Conservation (phyloP, 2,888 invertebrate genomes). For the Drosophila paracracens region DNA sequence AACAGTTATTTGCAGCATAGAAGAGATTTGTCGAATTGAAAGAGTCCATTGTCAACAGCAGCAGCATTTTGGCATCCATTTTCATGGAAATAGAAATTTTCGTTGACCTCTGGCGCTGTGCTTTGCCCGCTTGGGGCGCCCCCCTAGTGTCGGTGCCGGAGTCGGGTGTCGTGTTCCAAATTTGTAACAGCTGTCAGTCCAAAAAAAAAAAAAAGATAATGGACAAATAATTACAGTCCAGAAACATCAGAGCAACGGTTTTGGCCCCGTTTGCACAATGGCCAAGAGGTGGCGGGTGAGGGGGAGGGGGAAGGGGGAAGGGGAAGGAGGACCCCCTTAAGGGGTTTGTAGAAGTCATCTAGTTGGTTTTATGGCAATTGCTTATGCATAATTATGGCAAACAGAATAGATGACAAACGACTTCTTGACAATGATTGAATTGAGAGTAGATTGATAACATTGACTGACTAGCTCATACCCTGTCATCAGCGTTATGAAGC, state of each 20-base stretch:
- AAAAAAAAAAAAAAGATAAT: slow-evolving; percentile 49
- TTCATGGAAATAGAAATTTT: slow-evolving; percentile 37
- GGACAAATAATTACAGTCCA: slow-evolving; percentile 71
- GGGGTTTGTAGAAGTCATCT: slow-evolving; percentile 14
- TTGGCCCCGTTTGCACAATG: slow-evolving; percentile 50
- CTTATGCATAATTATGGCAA: slow-evolving; percentile 53
- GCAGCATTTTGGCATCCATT: slow-evolving; percentile 34
- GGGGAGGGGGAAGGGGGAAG: background rate
- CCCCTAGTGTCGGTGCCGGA: slow-evolving; percentile 6
- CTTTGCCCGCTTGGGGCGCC: slow-evolving; percentile 38
- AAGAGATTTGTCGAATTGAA: slow-evolving; percentile 26
- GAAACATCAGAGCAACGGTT: slow-evolving; percentile 49
- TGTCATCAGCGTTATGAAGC: background rate
- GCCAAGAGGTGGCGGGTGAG: background rate
- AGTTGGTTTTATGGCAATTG: slow-evolving; percentile 64
- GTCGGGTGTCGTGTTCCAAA: slow-evolving; percentile 64
- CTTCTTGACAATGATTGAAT: slow-evolving; percentile 20
- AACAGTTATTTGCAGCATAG: slow-evolving; percentile 11
- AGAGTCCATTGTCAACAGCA: slow-evolving; percentile 40
- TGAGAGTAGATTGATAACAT: background rate
- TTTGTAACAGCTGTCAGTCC: slow-evolving; percentile 58
- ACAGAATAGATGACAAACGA: slow-evolving; percentile 39
- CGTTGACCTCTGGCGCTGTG: slow-evolving; percentile 55
- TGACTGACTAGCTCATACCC: background rate
- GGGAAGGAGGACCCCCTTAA: background rate